Conservation (phyloP, 2,797 vertebrate genomes). For the Pseudotriccus pelzelni region DNA sequence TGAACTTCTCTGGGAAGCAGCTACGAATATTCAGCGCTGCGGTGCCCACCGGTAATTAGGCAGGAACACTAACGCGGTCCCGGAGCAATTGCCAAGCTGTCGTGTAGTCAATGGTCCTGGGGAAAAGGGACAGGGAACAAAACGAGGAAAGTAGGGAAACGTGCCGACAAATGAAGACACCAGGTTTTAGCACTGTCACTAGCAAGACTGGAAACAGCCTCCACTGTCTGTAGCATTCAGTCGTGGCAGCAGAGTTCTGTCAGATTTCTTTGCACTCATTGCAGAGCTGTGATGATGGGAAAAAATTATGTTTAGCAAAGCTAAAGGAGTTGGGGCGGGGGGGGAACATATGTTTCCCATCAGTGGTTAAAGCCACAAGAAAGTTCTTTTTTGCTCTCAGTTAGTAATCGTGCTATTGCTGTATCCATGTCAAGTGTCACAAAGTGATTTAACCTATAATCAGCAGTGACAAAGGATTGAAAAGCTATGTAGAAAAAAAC, state of each 20-base stretch:
- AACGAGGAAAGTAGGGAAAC: background rate
- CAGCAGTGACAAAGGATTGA: background rate
- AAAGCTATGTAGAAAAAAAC: background rate
- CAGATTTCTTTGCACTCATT: background rate
- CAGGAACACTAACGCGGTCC: background rate
- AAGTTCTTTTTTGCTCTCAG: background rate
- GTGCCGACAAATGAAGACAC: background rate
- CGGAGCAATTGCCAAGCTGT: background rate
- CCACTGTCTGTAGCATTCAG: background rate
- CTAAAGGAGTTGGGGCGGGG: background rate
- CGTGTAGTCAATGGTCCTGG: background rate
- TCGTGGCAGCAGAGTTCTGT: background rate
- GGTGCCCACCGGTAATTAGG: background rate
- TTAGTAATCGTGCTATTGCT: background rate
- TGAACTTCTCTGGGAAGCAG: background rate
- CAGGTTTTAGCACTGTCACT: background rate
- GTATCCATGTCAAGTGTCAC: background rate
- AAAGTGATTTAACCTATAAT: background rate
- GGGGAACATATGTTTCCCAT: background rate
- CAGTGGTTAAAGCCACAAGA: background rate
- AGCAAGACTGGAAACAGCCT: background rate
- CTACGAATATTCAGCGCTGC: background rate
- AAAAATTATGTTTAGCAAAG: conserved; percentile 7
- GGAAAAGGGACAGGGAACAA: background rate
- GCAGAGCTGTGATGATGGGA: background rate